Base-by-base conservation (phyloP, 2,888 invertebrate species). In the Oxyteleia sp. region DNA sequence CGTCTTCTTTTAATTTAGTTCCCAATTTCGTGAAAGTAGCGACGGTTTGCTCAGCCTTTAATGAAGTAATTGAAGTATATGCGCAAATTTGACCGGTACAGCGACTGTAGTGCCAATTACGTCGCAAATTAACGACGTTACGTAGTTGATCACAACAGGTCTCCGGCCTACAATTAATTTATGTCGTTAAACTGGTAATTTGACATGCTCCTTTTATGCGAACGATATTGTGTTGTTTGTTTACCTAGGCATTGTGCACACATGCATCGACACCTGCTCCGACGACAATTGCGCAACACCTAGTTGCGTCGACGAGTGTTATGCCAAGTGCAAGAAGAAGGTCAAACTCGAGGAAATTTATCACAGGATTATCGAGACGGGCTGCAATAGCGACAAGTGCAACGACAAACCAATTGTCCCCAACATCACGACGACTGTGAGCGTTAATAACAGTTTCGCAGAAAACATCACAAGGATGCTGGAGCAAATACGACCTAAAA, bases 391-490 rank as follows among this genome's bases (percentile, higher is more conserved):
- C 18, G 66, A 61, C 0, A 74, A 84, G 2, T 81, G 68, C 18
- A 79, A 86, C 15, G 89, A 89, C 45, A 61, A 61, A 2, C 10
- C 32, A 0, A 41, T 51, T 1, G 74, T 82, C 4, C 82, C 86
- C 0, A 91, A 92, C 23, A 86, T 92, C 45, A 91, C 90, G 0
- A 91, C 91, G 0, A 91, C 88, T 29, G 88, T 93, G 23, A 88
- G 89, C 49, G 87, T 91, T 13, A 86, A 88, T 57, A 87, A 87
- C 55, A 88, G 87, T 18, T 16, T 69, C 0, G 23, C 8, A 13
- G 10, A n/a, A n/a, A 82, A 78, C 38, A 8, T 41, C 4, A 41
- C 16, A 18, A 16, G 18, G 10, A 1, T 51, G 1, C 32, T 72
- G 8, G 20, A 59, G 2, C 15, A 43, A 13, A 13, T 68, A 13